Evolutionary conservation across 35 echinoderm and acorn worm species (phyloP), one percentile per base, ranked within the genome.

Genomic region (Ophioderma brevispina): DNA sequence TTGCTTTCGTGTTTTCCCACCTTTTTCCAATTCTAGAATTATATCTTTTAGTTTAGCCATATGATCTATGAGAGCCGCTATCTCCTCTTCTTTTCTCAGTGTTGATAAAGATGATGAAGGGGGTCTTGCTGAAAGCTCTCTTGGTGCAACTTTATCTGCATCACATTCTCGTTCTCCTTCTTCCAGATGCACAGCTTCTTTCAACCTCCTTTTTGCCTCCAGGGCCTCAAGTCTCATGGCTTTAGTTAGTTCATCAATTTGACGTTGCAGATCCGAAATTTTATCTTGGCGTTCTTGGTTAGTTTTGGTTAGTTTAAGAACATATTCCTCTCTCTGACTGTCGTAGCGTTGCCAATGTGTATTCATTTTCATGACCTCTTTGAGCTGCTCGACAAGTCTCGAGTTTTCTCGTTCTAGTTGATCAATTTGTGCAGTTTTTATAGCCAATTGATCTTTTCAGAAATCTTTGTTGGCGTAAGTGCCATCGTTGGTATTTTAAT

Each of bases 301-400:
- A 0, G 63, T 59, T 41, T 19, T 40, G 76, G 64, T 39, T 31
- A 91, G 75, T 37, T 91, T 83, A 4, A 4, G 5, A 3, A 86
- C 77, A 42, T 80, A 41, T 5, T 36, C 34, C 4, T 91, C 90
- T 23, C 82, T 64, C 75, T 91, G 64, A 18, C 32, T 36, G 75
- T 85, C 82, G 49, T 85, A 91, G 21, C 52, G 64, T 43, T 91
- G 90, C 90, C 90, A 91, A 13, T 76, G 19, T 37, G 33, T 85
- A 42, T 91, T 91, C 90, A 91, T 91, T 52, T 35, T 34, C 0
- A 86, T 79, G 1, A 91, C 90, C 49, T 91, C 90, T 42, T 80
- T 91, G 31, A 91, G 82, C 31, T 91, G 90, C 0, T 21, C 35
- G 8, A 15, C 34, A 31, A 91, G 70, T 75, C 82, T 52, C 13